phyloP scores from a whole-genome alignment of 2,113 vertebrate species.

The Pampusana beccarii region DNA sequence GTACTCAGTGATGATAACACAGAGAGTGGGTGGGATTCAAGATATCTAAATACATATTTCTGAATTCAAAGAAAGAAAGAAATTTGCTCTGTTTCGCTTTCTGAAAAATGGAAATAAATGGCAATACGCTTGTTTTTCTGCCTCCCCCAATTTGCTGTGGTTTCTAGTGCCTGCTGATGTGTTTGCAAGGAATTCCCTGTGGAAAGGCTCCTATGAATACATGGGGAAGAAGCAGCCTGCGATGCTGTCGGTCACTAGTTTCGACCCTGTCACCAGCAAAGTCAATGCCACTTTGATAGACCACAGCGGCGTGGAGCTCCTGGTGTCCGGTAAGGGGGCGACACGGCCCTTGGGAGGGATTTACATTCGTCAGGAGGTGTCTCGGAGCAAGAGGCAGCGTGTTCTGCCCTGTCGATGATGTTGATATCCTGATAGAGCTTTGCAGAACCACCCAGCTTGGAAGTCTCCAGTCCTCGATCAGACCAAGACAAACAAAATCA shows the following conservation, averaged over 20 bases:
- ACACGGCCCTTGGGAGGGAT: rapidly evolving
- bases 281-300: conserved; percentile 94
- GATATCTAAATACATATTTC: rapidly evolving
- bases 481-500: not conserved
- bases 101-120: not conserved
- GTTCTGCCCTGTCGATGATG: too few relatives aligned
- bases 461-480: not conserved
- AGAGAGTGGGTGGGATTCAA: not conserved
- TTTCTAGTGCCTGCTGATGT: conserved; percentile 89
- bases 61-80: not conserved
- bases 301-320: conserved; percentile 93
- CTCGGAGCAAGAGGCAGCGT: too few relatives aligned
- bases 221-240: conserved; percentile 96
- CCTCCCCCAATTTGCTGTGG: not conserved
- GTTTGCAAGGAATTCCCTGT: conserved; percentile 94
- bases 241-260: conserved; percentile 93
- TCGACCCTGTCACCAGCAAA: conserved; percentile 84
- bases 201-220: conserved; percentile 98
- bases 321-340: conserved; percentile 82
- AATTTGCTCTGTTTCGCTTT: not conserved
- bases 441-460: not conserved
- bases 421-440: not conserved
- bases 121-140: rapidly evolving
- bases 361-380: rapidly evolving
- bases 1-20: rapidly evolving